Evolutionary conservation across 2,888 invertebrate species (phyloP).

Genomic region (Pachydiplax longipennis): DNA sequence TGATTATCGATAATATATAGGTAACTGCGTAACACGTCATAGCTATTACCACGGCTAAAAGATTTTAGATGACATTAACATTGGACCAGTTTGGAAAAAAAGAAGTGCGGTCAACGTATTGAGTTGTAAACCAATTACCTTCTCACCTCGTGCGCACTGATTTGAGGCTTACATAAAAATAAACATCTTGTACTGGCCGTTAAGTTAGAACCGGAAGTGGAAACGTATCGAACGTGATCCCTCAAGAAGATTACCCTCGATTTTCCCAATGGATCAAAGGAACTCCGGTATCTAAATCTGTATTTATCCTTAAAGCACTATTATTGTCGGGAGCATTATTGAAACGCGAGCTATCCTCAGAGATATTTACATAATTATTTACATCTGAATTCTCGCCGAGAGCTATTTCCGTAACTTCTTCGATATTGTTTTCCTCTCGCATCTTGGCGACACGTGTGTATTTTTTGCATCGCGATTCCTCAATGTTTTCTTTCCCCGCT

Average conservation of each 20-base stretch:
- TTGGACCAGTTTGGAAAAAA: too few species aligned
- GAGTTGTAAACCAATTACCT: too few species aligned
- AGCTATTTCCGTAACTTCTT: background rate
- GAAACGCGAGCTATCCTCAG: background rate
- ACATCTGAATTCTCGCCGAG: background rate
- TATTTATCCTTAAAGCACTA: background rate
- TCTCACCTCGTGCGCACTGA: background rate
- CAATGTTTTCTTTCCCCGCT: background rate
- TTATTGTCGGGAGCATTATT: slow-evolving; percentile 35
- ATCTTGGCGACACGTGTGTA: background rate
- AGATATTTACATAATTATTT: slow-evolving; percentile 18
- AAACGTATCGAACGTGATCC: background rate
- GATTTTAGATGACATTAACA: too few species aligned
- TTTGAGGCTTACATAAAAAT: background rate
- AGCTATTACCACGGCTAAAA: too few species aligned
- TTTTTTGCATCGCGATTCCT: background rate
- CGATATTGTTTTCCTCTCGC: background rate
- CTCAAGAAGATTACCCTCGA: background rate
- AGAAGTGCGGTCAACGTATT: too few species aligned
- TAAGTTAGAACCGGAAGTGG: background rate
- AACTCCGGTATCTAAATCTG: background rate
- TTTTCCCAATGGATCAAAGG: background rate
- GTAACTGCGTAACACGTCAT: too few species aligned
- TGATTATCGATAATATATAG: too few species aligned
- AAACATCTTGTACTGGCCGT: slow-evolving; percentile 29